Conservation (phyloP, 2,113 vertebrate species). For the Platysternon megacephalum region DNA sequence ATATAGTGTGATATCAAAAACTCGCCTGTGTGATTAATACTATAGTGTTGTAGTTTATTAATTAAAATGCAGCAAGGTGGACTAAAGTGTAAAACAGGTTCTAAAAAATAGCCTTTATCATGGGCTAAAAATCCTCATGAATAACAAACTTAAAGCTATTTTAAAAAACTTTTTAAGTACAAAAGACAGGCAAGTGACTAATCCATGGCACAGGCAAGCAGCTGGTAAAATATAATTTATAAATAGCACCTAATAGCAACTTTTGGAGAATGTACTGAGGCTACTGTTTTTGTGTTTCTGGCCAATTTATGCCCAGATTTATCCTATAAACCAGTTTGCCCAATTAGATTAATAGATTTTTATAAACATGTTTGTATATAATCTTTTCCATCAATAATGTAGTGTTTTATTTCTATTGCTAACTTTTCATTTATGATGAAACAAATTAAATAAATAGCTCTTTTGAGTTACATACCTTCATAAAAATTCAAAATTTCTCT, state of each 20-base stretch:
- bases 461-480: not conserved
- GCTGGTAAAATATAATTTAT: not conserved
- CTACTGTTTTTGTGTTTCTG: not conserved
- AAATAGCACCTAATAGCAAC: not conserved
- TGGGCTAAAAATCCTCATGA: too few species aligned
- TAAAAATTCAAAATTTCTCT: rapidly evolving
- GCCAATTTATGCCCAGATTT: not conserved
- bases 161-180: not conserved
- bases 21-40: not conserved
- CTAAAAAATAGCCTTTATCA: rapidly evolving
- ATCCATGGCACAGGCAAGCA: not conserved
- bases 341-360: not conserved
- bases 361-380: not conserved
- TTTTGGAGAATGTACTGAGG: not conserved
- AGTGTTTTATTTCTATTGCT: not conserved
- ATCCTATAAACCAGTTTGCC: not conserved
- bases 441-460: not conserved
- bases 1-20: not conserved
- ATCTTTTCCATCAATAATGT: not conserved
- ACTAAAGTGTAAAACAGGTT: not conserved
- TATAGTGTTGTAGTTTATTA: not conserved
- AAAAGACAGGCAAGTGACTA: not conserved
- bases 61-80: not conserved
- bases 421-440: not conserved
- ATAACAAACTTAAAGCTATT: too few species aligned